Evolutionary conservation across 2,113 vertebrate species (phyloP).

Genomic region (Apodemus sylvaticus): DNA sequence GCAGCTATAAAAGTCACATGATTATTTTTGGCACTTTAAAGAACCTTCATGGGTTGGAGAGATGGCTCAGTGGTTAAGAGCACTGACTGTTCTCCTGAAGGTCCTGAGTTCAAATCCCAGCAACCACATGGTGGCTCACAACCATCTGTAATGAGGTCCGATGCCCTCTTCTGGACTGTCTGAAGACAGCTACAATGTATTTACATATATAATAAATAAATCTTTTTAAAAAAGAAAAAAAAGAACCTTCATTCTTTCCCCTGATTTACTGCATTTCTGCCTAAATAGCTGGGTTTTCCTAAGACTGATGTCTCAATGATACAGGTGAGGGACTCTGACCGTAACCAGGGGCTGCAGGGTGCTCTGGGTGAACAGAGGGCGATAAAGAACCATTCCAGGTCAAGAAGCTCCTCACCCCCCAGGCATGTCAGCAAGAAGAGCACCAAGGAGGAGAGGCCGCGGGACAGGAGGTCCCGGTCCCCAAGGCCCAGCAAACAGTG

Average conservation of each 20-base stretch:
- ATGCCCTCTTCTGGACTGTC: too few relatives aligned
- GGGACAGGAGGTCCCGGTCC: slow-evolving; percentile 74
- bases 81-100: too few relatives aligned
- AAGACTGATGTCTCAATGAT: not conserved
- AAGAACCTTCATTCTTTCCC: not conserved
- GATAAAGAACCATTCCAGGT: slow-evolving; percentile 71
- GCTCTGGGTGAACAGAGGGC: slow-evolving; percentile 62
- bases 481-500: slow-evolving; percentile 80
- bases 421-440: slow-evolving; percentile 73
- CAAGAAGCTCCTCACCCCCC: slow-evolving; percentile 78
- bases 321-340: slow-evolving; percentile 78
- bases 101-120: too few relatives aligned
- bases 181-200: too few relatives aligned
- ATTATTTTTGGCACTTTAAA: not conserved
- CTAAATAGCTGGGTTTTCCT: not conserved
- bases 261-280: not conserved
- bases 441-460: slow-evolving; percentile 32
- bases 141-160: too few relatives aligned
- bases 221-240: too few relatives aligned
- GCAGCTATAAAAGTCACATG: not conserved
- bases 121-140: too few relatives aligned
- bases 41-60: not conserved
- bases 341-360: slow-evolving; percentile 22
- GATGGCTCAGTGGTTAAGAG: too few relatives aligned
- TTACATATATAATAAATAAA: too few relatives aligned